Base-by-base conservation (phyloP, 53 echinoderm and acorn worm species). In the Antedon mediterranea region DNA sequence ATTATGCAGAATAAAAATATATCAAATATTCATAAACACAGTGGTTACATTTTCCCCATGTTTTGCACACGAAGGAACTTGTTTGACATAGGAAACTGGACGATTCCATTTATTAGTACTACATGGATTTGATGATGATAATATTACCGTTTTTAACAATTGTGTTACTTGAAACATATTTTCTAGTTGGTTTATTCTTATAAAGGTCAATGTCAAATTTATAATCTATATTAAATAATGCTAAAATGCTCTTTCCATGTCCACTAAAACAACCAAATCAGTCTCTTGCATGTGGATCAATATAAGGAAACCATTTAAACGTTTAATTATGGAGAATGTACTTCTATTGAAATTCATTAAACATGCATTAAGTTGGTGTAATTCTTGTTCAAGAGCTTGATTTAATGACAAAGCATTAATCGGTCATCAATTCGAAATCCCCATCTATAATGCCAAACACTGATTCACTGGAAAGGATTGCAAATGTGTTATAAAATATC, bases 301-400 rank as follows among this genome's bases (percentile, higher is more conserved):
- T 2, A 57, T 57, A 2, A 57, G 57, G 23, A 57, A 57, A 57
- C 57, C 57, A 3, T 13, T 77, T 29, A 3, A 2, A 31, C 27
- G 23, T 26, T 29, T 34, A 28, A 78, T 42, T 4, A 78, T 43
- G 28, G 42, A 28, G 14, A 78, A 43, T 34, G 78, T 78, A 78
- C 42, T 78, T 43, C 30, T 29, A 78, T 33, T 26, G 32, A 78
- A 78, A 31, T 15, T 78, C 43, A 78, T 78, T 29, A 78, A 78
- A 78, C 44, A 43, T 43, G 43, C 78, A 78, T 78, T 28, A 78
- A 78, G 29, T 23, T 41, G 28, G 7, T 41, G 30, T 8, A 78
- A 41, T 13, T 78, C 26, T 43, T 78, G 43, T 43, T 78, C 78
- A 42, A 78, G 43, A 28, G 78, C 78, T 9, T 43, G 43, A 5